A percentile compares a stretch with the other conserved stretches of the same genome.
Evolutionary conservation across 2,797 vertebrate genomes (phyloP).

Genomic region (Loriculus beryllinus): DNA sequence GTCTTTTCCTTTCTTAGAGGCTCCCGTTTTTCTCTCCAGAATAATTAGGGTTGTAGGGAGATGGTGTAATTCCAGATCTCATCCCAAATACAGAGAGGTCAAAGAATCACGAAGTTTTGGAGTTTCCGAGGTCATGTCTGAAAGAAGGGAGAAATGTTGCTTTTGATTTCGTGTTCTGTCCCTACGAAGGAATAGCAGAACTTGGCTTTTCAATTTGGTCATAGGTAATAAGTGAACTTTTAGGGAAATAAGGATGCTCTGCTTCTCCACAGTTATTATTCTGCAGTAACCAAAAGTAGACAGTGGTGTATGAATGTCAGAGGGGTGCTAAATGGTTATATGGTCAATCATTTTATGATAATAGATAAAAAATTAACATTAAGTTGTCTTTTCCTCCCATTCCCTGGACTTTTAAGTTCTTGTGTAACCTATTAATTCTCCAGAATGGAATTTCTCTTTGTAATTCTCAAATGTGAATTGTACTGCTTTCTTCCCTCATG

Average conservation of each 20-base stretch:
- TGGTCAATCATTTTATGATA: not conserved
- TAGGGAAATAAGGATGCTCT: not conserved
- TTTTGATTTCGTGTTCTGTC: rapidly evolving
- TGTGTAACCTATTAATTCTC: not conserved
- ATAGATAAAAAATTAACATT: not conserved
- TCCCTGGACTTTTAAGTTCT: not conserved
- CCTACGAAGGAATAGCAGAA: not conserved
- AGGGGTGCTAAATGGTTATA: not conserved
- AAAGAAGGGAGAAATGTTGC: not conserved
- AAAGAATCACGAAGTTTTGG: not conserved
- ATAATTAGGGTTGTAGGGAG: not conserved
- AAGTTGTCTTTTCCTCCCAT: not conserved
- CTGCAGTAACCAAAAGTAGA: not conserved
- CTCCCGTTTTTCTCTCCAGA: rapidly evolving
- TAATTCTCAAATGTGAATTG: not conserved
- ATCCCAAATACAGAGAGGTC: not conserved
- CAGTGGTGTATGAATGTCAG: not conserved
- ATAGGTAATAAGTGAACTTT: not conserved
- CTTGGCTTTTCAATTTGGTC: not conserved
- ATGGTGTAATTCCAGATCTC: not conserved
- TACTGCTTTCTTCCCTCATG: not conserved
- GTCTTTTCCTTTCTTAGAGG: not conserved
- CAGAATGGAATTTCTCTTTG: not conserved
- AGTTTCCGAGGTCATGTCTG: not conserved
- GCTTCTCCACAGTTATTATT: rapidly evolving